Conservation (phyloP, 2,113 vertebrate genomes). For the Corvus moneduloides region DNA sequence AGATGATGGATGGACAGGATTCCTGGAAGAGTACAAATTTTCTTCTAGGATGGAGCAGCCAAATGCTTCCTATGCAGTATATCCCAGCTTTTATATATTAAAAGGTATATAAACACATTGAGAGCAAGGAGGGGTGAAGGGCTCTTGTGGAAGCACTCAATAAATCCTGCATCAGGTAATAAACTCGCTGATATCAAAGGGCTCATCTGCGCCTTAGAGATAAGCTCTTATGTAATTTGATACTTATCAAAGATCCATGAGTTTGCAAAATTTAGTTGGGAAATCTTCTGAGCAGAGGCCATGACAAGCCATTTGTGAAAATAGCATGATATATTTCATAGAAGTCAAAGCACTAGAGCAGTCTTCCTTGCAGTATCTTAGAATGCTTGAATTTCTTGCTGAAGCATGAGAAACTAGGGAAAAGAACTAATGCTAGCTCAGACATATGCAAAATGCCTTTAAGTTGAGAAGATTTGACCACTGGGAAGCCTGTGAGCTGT, state of each 20-base stretch:
- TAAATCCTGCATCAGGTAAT: slow-evolving; percentile 42
- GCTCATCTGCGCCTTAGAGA: background rate
- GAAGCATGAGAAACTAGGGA: background rate
- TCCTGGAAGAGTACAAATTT: slow-evolving; percentile 22
- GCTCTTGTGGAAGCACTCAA: slow-evolving; percentile 16
- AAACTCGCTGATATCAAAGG: background rate
- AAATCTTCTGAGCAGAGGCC: background rate
- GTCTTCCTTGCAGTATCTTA: background rate
- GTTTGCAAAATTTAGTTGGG: background rate
- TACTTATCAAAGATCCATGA: background rate
- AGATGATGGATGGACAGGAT: slow-evolving; percentile 5
- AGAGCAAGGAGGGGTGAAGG: background rate
- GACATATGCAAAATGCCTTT: background rate
- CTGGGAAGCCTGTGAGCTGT: background rate
- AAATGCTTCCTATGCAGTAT: background rate
- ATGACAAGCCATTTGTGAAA: background rate
- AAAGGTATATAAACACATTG: slow-evolving; percentile 36
- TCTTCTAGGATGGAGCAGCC: slow-evolving; percentile 1
- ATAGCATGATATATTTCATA: background rate
- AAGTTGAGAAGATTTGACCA: background rate
- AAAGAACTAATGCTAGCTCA: background rate
- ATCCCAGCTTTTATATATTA: background rate
- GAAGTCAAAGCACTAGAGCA: background rate
- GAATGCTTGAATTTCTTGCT: background rate
- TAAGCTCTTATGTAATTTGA: background rate